Evolutionary conservation across 2,888 invertebrate species (phyloP).

Genomic region (Chloromyia formosa): DNA sequence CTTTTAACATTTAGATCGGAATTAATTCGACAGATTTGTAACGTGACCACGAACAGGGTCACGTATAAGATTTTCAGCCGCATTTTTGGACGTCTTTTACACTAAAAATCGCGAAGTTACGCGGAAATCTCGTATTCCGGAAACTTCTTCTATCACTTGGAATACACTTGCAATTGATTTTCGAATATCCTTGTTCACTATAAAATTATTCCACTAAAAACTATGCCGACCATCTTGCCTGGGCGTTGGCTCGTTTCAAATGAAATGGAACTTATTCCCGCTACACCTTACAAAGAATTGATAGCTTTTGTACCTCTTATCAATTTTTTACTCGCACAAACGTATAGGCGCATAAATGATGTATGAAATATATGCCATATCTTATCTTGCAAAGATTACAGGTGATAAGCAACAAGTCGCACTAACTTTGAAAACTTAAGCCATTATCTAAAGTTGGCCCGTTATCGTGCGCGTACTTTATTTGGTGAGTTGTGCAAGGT

Average conservation of each 20-base stretch:
- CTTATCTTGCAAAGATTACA: constrained; percentile 41
- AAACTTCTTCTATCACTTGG: not conserved
- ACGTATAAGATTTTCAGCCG: constrained; percentile 26
- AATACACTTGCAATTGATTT: not conserved
- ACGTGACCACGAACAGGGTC: constrained; percentile 11
- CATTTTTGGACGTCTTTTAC: constrained; percentile 11
- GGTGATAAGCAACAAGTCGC: constrained; percentile 29
- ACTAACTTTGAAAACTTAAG: constrained; percentile 16
- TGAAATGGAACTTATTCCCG: constrained; percentile 21
- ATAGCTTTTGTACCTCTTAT: constrained; percentile 32
- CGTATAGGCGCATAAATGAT: not conserved
- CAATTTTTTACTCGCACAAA: constrained; percentile 13
- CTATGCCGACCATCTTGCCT: constrained; percentile 42
- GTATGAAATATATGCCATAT: constrained; percentile 39
- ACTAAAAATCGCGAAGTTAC: not conserved
- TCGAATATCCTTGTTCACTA: constrained; percentile 12
- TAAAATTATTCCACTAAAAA: constrained; percentile 16
- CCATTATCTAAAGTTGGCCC: constrained; percentile 2
- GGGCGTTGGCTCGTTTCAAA: constrained; percentile 39
- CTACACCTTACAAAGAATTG: constrained; percentile 34
- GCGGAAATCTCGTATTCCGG: not conserved
- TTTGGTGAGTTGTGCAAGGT: constrained; percentile 36
- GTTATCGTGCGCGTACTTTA: not conserved
- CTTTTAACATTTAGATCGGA: constrained; percentile 11
- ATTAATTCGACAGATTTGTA: constrained; percentile 2